Base-by-base conservation (phyloP, 2,113 vertebrate species). In the Thermophis baileyi region DNA sequence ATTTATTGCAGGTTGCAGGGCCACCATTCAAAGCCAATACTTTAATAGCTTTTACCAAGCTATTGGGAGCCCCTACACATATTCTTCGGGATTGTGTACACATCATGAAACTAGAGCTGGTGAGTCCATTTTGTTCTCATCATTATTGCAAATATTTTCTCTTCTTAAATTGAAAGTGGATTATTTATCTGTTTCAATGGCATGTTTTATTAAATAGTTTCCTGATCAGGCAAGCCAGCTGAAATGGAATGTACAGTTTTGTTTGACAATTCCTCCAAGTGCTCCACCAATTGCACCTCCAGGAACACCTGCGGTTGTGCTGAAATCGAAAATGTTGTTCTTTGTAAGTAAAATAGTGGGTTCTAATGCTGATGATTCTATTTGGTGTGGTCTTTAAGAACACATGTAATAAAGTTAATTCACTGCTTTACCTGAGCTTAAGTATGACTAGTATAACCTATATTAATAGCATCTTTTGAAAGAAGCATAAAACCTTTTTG, bases 311-410 rank as follows among this genome's bases (percentile, higher is more conserved):
- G 99, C 99, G 85, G 99, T 99, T 95, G 99, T 99, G 96, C 98
- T 99, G 94, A 99, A 99, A 97, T 99, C 99, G 95, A 99, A 99
- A 98, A 99, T 99, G 99, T 98, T 99, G 92, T 99, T 99, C 97
- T 99, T 99, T 93, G 99, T 99, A 98, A 98, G 99, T 99, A 97
- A 8, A 5, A 20, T 24, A 46, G 27, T 24, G 87, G 1, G 51
- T 44, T n/a, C 50, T 49, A 35, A 40, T 90, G 46, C 2, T 1
- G 35, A 25, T 49, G 24, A 57, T 49, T 40, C 53, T 51, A 5
- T 89, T 85, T 49, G 27, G 1, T 49, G 51, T 4, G 25, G 14
- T 9, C 47, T 89, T 35, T 30, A 44, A 81, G 74, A 81, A 81
- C 7, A 69, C 47, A 18, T 87, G n/a, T 14, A 49, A 49, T 9